Percentiles rank a stretch among this genome's conserved stretches.
These are phyloP conservation scores for Gortyna flavago DNA, from an alignment of 2,888 invertebrate genomes.

Conservation along the genomic window DNA sequence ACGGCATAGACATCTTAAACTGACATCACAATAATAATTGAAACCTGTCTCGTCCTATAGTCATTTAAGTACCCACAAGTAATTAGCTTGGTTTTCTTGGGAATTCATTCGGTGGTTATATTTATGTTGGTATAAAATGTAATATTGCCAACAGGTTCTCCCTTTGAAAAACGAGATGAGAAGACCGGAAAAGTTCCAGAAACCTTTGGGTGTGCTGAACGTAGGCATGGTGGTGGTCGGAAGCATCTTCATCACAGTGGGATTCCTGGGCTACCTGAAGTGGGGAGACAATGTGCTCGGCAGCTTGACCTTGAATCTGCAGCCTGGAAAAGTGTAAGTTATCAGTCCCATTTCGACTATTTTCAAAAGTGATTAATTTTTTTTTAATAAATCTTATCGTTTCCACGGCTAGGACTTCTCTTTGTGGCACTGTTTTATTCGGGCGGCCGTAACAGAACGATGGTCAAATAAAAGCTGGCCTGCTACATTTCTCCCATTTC, in stretches of 20 bases:
- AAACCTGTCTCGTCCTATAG: background rate
- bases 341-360: background rate
- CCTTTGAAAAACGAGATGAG: conserved; percentile 98
- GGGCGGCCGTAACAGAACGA: background rate
- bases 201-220: conserved; percentile 95
- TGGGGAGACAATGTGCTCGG: conserved; percentile 95
- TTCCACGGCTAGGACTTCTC: background rate
- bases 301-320: conserved; percentile 97
- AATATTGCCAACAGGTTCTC: conserved; percentile 91
- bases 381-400: background rate
- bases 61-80: background rate
- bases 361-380: background rate
- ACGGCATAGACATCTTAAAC: background rate
- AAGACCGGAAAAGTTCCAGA: conserved; percentile 93
- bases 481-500: background rate
- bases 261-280: conserved; percentile 96
- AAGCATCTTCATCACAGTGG: conserved; percentile 94
- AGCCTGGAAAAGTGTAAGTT: conserved; percentile 90
- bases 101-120: background rate
- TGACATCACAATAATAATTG: background rate
- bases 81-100: background rate
- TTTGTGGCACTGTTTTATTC: background rate
- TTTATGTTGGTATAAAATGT: background rate
- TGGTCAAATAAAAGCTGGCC: background rate
- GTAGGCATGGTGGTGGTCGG: conserved; percentile 96